These are phyloP conservation scores for Rhinopomastus cyanomelas DNA, from an alignment of 2,113 vertebrate genomes.

Conservation along the genomic window DNA sequence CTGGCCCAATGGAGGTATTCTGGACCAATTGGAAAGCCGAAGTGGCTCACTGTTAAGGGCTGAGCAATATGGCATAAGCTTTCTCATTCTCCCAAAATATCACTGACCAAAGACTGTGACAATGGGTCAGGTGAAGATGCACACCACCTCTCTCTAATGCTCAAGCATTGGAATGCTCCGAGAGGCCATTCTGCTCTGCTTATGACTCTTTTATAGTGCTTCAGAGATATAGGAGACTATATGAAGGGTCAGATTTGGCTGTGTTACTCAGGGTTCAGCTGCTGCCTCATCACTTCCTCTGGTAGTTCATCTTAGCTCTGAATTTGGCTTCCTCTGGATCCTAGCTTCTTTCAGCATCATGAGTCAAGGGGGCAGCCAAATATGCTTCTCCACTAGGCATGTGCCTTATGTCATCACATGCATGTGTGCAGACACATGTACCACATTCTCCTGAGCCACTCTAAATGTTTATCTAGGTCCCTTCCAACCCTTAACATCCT, in stretches of 20 bases:
- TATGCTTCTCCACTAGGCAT: not conserved
- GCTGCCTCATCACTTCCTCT: not conserved
- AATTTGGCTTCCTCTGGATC: not conserved
- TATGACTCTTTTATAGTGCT: not conserved
- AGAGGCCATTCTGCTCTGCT: not conserved
- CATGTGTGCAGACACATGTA: conserved; percentile 8
- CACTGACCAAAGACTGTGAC: not conserved
- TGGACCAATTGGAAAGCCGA: not conserved
- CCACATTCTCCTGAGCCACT: not conserved
- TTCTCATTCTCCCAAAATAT: not conserved
- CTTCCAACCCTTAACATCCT: no score
- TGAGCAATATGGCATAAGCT: not conserved
- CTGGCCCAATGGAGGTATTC: not conserved
- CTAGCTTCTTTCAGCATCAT: not conserved
- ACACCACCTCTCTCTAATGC: not conserved
- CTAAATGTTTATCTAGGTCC: not conserved
- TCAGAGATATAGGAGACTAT: not conserved
- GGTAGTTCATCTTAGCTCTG: not conserved
- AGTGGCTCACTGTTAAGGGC: not conserved
- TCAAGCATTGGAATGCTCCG: not conserved
- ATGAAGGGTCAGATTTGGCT: not conserved
- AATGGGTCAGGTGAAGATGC: not conserved
- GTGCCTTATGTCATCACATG: not conserved
- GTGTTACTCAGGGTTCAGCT: not conserved
- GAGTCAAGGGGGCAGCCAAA: not conserved